Evolutionary conservation across 1,140 invertebrate genomes (phyloP).

Genomic region (Callitettix versicolor): DNA sequence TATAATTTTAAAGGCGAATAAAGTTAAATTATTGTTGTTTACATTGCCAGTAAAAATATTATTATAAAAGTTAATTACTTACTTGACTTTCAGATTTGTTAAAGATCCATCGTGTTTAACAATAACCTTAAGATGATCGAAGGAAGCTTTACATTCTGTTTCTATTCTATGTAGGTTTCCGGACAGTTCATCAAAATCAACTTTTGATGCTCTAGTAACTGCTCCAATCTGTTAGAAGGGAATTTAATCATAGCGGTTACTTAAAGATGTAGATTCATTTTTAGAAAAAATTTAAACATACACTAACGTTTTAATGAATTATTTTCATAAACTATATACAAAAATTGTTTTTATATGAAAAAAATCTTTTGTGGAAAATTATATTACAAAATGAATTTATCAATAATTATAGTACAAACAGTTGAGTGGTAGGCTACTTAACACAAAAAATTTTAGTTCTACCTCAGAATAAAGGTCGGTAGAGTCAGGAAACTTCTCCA

Average conservation of each 20-base stretch:
- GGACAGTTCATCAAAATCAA: constrained; percentile 83
- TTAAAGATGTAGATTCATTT: too few species aligned
- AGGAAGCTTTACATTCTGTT: constrained; percentile 91
- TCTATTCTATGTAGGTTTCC: constrained; percentile 82
- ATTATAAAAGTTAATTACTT: constrained; percentile 25
- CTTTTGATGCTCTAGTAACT: constrained; percentile 84
- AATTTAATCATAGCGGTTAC: too few species aligned
- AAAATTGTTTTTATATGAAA: too few species aligned
- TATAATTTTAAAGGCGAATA: too few species aligned
- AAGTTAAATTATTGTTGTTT: too few species aligned
- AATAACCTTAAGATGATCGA: constrained; percentile 93
- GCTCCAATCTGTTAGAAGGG: constrained; percentile 58
- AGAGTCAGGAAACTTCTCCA: constrained; percentile 90
- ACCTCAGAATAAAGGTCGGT: constrained; percentile 96
- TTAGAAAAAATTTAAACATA: too few species aligned
- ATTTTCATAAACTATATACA: too few species aligned
- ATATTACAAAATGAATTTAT: too few species aligned
- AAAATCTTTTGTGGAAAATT: too few species aligned
- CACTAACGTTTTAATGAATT: not conserved
- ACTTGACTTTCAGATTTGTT: constrained; percentile 78
- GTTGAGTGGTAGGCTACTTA: too few species aligned
- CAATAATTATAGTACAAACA: too few species aligned
- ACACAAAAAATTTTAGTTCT: constrained; percentile 18
- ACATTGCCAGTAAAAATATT: not conserved
- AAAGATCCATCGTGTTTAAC: constrained; percentile 86